phyloP scores from a whole-genome alignment of 2,888 invertebrate genomes.

The Lasioglossum lativentre region DNA sequence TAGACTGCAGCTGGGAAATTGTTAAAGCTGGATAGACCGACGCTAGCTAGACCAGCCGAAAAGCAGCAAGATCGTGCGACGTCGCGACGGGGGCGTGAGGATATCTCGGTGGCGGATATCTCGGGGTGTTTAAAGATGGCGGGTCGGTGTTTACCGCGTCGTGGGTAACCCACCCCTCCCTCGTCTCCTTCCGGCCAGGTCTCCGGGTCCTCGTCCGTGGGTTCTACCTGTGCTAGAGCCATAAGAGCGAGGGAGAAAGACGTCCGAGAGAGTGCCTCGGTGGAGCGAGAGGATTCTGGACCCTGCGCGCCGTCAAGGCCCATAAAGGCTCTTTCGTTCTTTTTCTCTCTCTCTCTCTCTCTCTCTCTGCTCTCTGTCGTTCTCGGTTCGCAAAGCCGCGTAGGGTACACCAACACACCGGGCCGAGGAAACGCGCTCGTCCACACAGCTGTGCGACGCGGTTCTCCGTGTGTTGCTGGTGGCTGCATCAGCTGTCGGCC shows the following conservation, averaged over 20 bases:
- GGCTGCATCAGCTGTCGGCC: slow-evolving; percentile 84
- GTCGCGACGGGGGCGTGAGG: neutral
- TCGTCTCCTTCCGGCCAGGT: slow-evolving; percentile 43
- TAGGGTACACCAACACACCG: too few species aligned
- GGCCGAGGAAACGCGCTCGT: slow-evolving; percentile 37
- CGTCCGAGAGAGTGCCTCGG: neutral
- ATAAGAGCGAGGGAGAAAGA: neutral
- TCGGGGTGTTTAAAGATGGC: slow-evolving; percentile 79
- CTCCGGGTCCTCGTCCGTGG: slow-evolving; percentile 22
- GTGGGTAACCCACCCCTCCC: slow-evolving; percentile 52
- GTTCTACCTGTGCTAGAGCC: slow-evolving; percentile 46
- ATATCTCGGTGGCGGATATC: slow-evolving; percentile 39
- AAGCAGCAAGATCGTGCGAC: neutral
- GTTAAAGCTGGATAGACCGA: too few species aligned
- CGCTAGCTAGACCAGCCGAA: neutral
- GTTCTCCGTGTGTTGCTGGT: slow-evolving; percentile 65
- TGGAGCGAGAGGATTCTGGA: slow-evolving; percentile 35
- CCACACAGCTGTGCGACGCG: slow-evolving; percentile 59
- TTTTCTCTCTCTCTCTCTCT: neutral
- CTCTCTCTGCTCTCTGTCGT: too few species aligned
- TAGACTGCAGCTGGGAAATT: too few species aligned
- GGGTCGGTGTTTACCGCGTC: slow-evolving; percentile 72
- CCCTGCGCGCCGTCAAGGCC: slow-evolving; percentile 25
- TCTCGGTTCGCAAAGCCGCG: too few species aligned
- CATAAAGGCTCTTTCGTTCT: slow-evolving; percentile 1